Base-by-base conservation (phyloP, 1,140 invertebrate genomes). In the Drosophila lowei region DNA sequence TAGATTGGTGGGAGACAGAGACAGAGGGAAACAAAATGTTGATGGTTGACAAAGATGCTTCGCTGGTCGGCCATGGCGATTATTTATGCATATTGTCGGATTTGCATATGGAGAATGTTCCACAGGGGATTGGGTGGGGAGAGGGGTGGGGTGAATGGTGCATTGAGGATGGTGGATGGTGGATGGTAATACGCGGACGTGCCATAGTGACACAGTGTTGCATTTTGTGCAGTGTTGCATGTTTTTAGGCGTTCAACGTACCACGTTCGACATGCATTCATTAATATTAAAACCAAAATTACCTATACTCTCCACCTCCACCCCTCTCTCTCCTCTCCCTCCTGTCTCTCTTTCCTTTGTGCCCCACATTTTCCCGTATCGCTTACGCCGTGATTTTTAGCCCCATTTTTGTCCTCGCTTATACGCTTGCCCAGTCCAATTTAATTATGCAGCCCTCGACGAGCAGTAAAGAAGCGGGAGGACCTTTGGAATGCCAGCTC, bases 21-120 rank as follows among this genome's bases (percentile, higher is more conserved):
- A 41, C 21, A 38, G 9, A 0, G 34, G 34, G 67, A 70, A 72
- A 72, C 70, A 72, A 72, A 72, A 68, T 70, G 66, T 49, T 63
- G 67, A 49, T 57, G 70, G 52, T 38, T 65, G 61, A 73, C 71
- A 73, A 73, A 54, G 71, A 58, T 65, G 68, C 70, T 56, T 58
- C 57, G 48, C 47, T 52, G 65, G 38, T 52, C 59, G 64, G 30
- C 64, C 52, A 11, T 73, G 46, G 59, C 52, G 66, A 73, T 73
- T 73, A 73, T 73, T 73, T 73, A 73, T 73, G 71, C 71, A 73
- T 74, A 74, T 74, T 74, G 70, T 53, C 60, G 53, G 70, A 74
- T 74, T 74, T 74, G 71, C 71, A 73, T 64, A 65, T 73, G 71
- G 71, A 60, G 53, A 65, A 64, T 56, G 71, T 73, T 52, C 52